Percentiles rank a stretch among this genome's conserved stretches.
These are phyloP conservation scores for Chelon labrosus DNA, from an alignment of 2,797 vertebrate genomes.

Conservation along the genomic window DNA sequence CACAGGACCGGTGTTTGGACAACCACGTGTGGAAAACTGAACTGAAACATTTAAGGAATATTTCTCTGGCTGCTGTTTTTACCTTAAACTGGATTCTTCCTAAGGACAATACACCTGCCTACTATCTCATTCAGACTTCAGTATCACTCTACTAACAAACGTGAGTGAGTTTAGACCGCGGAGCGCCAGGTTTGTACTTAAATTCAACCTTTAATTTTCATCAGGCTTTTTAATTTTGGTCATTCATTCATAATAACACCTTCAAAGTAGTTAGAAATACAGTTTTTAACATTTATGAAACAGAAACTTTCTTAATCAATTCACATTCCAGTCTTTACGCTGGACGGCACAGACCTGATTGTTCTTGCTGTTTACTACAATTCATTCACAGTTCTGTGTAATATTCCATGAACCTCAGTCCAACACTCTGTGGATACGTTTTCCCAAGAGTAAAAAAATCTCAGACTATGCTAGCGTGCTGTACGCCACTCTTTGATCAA, in stretches of 20 bases:
- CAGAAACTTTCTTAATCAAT: constrained; percentile 2
- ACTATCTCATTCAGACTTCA: not conserved
- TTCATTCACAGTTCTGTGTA: constrained; percentile 13
- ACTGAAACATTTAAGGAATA: not conserved
- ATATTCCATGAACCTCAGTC: not conserved
- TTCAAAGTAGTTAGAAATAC: not conserved
- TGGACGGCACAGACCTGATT: not conserved
- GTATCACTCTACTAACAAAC: not conserved
- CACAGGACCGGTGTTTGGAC: not conserved
- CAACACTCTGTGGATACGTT: not conserved
- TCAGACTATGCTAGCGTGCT: fast-evolving
- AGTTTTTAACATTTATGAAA: not conserved
- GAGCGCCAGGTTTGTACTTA: constrained; percentile 62
- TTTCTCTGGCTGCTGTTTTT: not conserved
- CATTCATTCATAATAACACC: not conserved
- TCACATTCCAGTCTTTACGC: not conserved
- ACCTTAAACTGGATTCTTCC: constrained; percentile 1
- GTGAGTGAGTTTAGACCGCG: constrained; percentile 10
- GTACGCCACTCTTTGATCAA: constrained; percentile 2
- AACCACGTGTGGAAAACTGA: not conserved
- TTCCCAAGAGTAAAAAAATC: too few species aligned
- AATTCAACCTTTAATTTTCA: not conserved
- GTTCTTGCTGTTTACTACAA: not conserved
- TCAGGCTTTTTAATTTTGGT: not conserved
- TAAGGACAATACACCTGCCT: not conserved